A percentile compares a stretch with the other conserved stretches of the same genome.
Evolutionary conservation across 2,797 vertebrate species (phyloP).

Genomic region (Pseudotriccus pelzelni): DNA sequence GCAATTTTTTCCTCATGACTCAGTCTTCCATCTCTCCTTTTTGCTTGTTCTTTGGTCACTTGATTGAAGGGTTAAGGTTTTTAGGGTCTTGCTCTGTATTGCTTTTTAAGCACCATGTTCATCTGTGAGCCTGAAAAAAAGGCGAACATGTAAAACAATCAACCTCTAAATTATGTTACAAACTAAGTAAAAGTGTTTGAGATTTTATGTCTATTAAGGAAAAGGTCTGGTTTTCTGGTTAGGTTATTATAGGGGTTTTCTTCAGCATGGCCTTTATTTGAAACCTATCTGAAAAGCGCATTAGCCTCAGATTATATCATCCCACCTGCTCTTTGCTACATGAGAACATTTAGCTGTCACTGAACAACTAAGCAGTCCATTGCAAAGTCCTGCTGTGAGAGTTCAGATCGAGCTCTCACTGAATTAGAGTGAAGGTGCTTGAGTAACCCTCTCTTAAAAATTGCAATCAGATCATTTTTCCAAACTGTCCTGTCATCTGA

Average conservation of each 20-base stretch:
- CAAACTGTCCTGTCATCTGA: not conserved
- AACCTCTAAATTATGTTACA: not conserved
- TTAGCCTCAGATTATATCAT: not conserved
- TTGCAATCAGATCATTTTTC: not conserved
- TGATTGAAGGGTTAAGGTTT: not conserved
- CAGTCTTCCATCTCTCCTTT: not conserved
- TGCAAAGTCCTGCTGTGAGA: not conserved
- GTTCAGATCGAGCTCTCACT: not conserved
- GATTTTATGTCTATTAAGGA: not conserved
- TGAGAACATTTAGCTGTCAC: not conserved
- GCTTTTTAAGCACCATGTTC: not conserved
- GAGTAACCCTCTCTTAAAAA: not conserved
- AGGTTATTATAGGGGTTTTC: not conserved
- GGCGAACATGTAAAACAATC: not conserved
- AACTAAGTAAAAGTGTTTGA: not conserved
- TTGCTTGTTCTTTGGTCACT: not conserved
- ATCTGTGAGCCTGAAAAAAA: not conserved
- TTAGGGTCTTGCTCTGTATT: not conserved
- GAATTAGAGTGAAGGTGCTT: not conserved
- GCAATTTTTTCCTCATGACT: not conserved
- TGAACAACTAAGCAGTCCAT: not conserved
- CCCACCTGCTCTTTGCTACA: not conserved
- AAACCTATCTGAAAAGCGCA: not conserved
- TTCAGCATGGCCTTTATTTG: not conserved
- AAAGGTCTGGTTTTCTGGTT: not conserved